Evolutionary conservation across 2,797 vertebrate species (phyloP), one percentile per base, ranked within the genome.

Genomic region (Jordanella pulchra): DNA sequence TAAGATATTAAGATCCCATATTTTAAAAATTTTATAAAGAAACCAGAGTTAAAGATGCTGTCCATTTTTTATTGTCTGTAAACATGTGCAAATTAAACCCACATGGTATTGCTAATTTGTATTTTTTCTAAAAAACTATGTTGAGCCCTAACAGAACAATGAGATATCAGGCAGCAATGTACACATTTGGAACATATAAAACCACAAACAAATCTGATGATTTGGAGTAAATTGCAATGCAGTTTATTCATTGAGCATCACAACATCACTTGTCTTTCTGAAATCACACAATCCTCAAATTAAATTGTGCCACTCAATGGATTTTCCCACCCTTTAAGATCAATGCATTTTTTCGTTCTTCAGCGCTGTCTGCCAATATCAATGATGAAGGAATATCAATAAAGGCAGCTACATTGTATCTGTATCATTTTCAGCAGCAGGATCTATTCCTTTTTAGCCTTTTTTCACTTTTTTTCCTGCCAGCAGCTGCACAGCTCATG

Each of bases 331-430:
- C 76, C 71, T 85, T 88, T 77, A 76, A 84, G 81, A 92, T 93
- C 92, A 92, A 94, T 93, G 84, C 84, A 91, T 90, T 92, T 15
- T 90, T 89, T 88, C 87, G 91, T 93, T 91, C 84, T 87, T 90
- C 87, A 81, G 79, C 77, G 82, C 78, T 77, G 85, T 88, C 91
- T 93, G 93, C 87, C 93, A 93, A 93, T 94, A 94, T 87, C 90
- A 93, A 91, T 94, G 90, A 94, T 87, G 85, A 85, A 90, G 66
- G 84, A 88, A 84, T 89, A 94, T 94, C 91, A 93, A 93, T 94
- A 93, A 93, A 76, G 87, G 89, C 90, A 91, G 89, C 89, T 89
- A 89, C 85, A 93, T 92, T 91, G 91, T 93, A 88, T 91, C 91
- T 88, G 89, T 90, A 92, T 92, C 89, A 88, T 92, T 93, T 69